Base-by-base conservation (phyloP, 2,888 invertebrate genomes). In the Cylindroiulus punctatus region DNA sequence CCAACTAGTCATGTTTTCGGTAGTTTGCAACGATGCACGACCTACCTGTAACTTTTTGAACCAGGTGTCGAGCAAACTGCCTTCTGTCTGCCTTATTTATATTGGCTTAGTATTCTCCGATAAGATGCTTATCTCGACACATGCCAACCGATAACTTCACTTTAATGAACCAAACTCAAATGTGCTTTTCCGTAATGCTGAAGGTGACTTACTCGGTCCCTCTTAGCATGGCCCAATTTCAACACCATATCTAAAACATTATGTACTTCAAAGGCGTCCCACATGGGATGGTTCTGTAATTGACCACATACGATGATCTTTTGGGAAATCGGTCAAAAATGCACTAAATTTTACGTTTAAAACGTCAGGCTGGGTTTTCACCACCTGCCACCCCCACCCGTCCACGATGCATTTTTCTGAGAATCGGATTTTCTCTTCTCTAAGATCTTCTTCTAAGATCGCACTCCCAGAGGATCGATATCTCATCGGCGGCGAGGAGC, bases 401-500 rank as follows among this genome's bases (percentile, higher is more conserved):
- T 14, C 26, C 0, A 14, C 76, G 26, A 76, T 30, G 14, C 26
- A 26, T 76, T 76, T 76, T 76, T 30, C 52, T 1, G 76, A 76
- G 30, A 76, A 76, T 76, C 76, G 10, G 76, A 76, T 76, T 76
- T 76, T 76, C 76, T 76, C 76, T 14, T 76, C 76, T 22, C n/a
- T n/a, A n/a, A n/a, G n/a, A n/a, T n/a, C n/a, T n/a, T n/a, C n/a
- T n/a, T n/a, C n/a, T 76, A 30, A 76, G 76, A 76, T 76, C 76
- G 14, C 76, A 76, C 76, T 76, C 76, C 22, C 76, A 12, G 30
- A 76, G 76, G 76, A 76, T 76, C 76, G 30, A 76, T 76, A 76
- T 76, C 76, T 76, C 12, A 26, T 76, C 30, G 30, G 76, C 76
- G 76, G 76, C 76, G 26, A 76, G 76, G 26, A 14, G 26, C 76